Percentiles rank a stretch among this genome's conserved stretches.
Conservation (phyloP, 2,113 vertebrate species). For the Pterocles gutturalis region DNA sequence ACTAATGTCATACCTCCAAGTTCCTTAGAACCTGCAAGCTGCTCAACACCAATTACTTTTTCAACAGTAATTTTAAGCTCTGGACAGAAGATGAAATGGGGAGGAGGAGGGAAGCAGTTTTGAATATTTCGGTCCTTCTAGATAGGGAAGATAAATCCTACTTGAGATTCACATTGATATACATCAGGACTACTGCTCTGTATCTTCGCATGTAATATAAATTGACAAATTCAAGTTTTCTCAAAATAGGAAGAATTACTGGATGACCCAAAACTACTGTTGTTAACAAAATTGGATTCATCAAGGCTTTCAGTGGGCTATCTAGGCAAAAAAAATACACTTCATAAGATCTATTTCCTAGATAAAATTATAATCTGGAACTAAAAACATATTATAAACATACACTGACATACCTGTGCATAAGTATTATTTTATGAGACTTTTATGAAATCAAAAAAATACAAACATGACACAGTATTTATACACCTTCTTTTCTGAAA, state of each 20-base stretch:
- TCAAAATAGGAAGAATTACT: not conserved
- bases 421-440: not conserved
- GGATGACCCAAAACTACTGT: not conserved
- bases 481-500: not conserved
- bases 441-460: not conserved
- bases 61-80: not conserved
- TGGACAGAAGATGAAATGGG: not conserved
- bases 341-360: not conserved
- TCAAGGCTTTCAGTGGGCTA: not conserved
- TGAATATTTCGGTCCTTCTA: not conserved
- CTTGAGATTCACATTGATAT: not conserved
- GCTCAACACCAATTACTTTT: not conserved
- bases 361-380: not conserved
- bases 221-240: not conserved
- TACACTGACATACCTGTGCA: not conserved
- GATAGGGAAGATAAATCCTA: not conserved
- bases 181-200: not conserved
- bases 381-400: not conserved
- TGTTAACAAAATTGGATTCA: not conserved
- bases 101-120: accelerated
- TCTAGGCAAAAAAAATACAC: not conserved
- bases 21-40: not conserved
- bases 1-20: not conserved
- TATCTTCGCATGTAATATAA: not conserved
- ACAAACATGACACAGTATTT: not conserved